These are phyloP conservation scores for Myotis davidii DNA, from an alignment of 2,113 vertebrate species.

Conservation along the genomic window DNA sequence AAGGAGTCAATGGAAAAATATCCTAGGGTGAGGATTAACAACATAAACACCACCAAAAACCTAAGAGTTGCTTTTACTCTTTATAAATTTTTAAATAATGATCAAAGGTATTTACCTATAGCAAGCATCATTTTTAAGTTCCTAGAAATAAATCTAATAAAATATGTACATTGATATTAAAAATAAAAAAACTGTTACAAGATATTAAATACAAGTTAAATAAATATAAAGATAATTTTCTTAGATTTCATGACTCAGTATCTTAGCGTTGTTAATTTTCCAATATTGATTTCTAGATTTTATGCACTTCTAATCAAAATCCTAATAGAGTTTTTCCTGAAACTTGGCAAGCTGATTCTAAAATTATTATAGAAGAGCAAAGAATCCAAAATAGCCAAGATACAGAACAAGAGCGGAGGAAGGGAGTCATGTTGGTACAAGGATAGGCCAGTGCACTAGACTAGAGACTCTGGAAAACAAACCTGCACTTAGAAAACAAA, in stretches of 20 bases:
- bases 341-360: not conserved
- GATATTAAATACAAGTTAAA: not conserved
- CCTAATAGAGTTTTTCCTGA: not conserved
- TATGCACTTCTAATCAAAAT: not conserved
- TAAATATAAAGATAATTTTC: not conserved
- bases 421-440: not conserved
- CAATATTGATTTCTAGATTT: not conserved
- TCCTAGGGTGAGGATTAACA: no score
- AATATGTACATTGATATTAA: conserved; percentile 5
- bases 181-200: not conserved
- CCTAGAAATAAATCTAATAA: conserved; percentile 3
- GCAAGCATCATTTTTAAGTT: not conserved
- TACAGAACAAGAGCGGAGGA: not conserved
- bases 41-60: not conserved
- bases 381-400: not conserved
- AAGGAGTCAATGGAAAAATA: no score
- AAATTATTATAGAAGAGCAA: not conserved
- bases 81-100: not conserved
- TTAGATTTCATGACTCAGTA: not conserved
- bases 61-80: not conserved
- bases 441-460: not conserved
- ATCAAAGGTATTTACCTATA: not conserved
- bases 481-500: not conserved
- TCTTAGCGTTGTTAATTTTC: not conserved
- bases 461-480: not conserved